Evolutionary conservation across 2,797 vertebrate species (phyloP), one percentile per base, ranked within the genome.

Genomic region (Tarsius wallacei): DNA sequence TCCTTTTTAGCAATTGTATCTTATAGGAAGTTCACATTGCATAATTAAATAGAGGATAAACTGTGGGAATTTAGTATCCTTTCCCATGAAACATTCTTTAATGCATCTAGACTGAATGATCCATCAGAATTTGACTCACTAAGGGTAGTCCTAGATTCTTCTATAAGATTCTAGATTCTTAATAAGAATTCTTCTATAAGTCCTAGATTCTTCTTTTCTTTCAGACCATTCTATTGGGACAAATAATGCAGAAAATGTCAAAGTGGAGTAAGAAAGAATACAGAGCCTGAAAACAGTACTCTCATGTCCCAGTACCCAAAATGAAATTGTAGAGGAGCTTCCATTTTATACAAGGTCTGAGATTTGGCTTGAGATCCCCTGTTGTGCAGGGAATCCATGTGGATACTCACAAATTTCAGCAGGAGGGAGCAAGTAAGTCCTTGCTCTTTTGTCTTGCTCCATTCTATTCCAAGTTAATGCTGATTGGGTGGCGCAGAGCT

Each of bases 31-130:
- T 64, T 33, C 71, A 57, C 12, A 28, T 0, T 71, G 26, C 49
- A n/a, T 68, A 80, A 70, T 53, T 80, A 68, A 87, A 66, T 78
- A 78, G 55, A 91, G 42, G n/a, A 83, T 73, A 87, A 87, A 77
- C 71, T 22, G 16, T 83, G 33, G 12, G n/a, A 90, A 77, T 87
- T 70, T 63, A 82, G 47, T 42, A 21, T 47, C 17, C 12, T 90
- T 87, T 93, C 49, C 26, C 51, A 36, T 26, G 59, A 49, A 61
- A 15, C 47, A n/a, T 28, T 91, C 36, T 28, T 51, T 36, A 87
- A 49, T 47, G 51, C 71, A 78, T 36, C 55, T 81, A 59, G 33
- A 71, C 59, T 70, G 55, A 91, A 36, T 61, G 78, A 71, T 36
- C 28, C 70, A 31, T 21, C 51, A 36, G 71, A 78, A 95, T 85